Evolutionary conservation across 2,797 vertebrate genomes (phyloP).

Genomic region (Hydrophis major): DNA sequence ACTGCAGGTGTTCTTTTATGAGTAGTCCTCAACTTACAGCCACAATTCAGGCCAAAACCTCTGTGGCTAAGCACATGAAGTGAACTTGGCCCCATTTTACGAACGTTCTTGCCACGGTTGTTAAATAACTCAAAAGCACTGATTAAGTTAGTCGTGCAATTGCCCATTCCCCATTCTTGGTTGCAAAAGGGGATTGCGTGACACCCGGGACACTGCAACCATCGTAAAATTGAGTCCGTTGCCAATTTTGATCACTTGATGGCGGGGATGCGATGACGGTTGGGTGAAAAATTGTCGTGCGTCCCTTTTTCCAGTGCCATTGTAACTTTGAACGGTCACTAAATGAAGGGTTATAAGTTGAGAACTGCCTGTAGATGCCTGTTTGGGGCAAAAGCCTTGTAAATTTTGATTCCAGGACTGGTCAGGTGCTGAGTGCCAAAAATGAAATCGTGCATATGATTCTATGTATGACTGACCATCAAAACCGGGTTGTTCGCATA

Average conservation of each 20-base stretch:
- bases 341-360: background rate
- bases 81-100: background rate
- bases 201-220: background rate
- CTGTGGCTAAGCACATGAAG: background rate
- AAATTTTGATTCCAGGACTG: background rate
- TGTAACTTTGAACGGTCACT: background rate
- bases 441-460: background rate
- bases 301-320: background rate
- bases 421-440: background rate
- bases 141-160: background rate
- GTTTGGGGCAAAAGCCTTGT: background rate
- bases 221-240: background rate
- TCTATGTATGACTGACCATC: background rate
- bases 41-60: accelerated
- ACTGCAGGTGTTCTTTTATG: background rate
- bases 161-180: background rate
- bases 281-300: background rate
- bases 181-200: background rate
- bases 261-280: accelerated
- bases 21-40: background rate
- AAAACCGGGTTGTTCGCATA: background rate
- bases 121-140: background rate
- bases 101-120: accelerated
- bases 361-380: background rate
- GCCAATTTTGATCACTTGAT: background rate